Conservation (phyloP, 2,797 vertebrate species). For the Phyllotis vaccarum region DNA sequence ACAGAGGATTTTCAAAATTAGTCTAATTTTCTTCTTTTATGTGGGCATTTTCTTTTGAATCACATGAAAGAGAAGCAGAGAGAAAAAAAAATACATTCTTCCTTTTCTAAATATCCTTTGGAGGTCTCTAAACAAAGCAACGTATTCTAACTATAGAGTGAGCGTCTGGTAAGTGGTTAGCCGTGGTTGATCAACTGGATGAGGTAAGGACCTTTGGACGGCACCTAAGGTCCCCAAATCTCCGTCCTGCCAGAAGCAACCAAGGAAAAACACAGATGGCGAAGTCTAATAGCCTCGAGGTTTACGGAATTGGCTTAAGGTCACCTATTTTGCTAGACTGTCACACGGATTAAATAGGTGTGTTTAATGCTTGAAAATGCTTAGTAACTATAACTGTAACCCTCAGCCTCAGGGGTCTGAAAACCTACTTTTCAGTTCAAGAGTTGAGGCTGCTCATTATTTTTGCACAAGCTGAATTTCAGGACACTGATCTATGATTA, state of each 20-base stretch:
- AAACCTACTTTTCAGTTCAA: constrained; percentile 12
- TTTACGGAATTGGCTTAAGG: neutral
- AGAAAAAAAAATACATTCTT: neutral
- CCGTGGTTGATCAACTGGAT: neutral
- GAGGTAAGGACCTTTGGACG: neutral
- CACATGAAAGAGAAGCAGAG: neutral
- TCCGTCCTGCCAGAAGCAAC: neutral
- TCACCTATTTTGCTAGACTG: neutral
- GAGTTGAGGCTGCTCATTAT: neutral
- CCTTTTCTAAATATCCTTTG: constrained; percentile 12
- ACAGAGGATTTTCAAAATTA: neutral
- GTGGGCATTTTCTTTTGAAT: neutral
- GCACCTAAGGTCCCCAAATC: neutral
- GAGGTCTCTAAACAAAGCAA: neutral
- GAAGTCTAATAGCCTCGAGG: neutral
- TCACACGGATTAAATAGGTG: neutral
- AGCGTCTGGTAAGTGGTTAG: neutral
- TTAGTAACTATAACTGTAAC: neutral
- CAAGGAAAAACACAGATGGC: neutral
- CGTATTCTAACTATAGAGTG: neutral
- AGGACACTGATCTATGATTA: neutral
- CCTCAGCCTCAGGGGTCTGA: neutral
- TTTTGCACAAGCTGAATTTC: constrained; percentile 6
- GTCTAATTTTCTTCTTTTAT: neutral
- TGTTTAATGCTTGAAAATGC: neutral